Evolutionary conservation across 92 coral and sea anemone species (phyloP).

Genomic region (Scolanthus callimorphus): DNA sequence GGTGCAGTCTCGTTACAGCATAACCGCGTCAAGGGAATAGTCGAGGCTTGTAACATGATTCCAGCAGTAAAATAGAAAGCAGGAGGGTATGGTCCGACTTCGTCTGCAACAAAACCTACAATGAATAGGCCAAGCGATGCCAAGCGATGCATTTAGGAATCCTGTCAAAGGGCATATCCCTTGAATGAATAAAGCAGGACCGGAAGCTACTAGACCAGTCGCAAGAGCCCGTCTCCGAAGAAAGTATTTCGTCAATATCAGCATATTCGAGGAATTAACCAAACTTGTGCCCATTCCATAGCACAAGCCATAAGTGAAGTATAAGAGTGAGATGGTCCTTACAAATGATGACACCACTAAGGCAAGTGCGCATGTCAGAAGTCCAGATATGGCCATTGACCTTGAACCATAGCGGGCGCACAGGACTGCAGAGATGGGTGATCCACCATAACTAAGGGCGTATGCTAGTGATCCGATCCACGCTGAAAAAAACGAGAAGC

Average conservation of each 20-base stretch:
- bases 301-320: conserved; percentile 42
- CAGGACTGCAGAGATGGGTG: conserved; percentile 34
- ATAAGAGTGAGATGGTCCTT: conserved; percentile 24
- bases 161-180: conserved; percentile 35
- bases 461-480: conserved; percentile 58
- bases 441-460: conserved; percentile 38
- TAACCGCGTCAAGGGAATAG: no score
- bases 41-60: no score
- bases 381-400: conserved; percentile 32
- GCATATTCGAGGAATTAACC: conserved; percentile 36
- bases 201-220: conserved; percentile 49
- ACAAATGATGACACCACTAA: conserved; percentile 49
- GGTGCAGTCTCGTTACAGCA: no score
- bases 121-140: no score
- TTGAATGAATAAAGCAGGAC: conserved; percentile 35
- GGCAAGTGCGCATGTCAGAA: conserved; percentile 33
- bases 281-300: conserved; percentile 60
- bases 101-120: no score
- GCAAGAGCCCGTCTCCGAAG: conserved; percentile 49
- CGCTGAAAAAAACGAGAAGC: no score
- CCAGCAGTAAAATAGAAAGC: no score
- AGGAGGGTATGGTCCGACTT: no score
- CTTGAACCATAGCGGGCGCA: conserved; percentile 54
- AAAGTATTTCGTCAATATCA: conserved; percentile 43
- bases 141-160: conserved; percentile 14